These are phyloP conservation scores for Heliconius nattereri DNA, from an alignment of 1,140 invertebrate species.

Conservation along the genomic window DNA sequence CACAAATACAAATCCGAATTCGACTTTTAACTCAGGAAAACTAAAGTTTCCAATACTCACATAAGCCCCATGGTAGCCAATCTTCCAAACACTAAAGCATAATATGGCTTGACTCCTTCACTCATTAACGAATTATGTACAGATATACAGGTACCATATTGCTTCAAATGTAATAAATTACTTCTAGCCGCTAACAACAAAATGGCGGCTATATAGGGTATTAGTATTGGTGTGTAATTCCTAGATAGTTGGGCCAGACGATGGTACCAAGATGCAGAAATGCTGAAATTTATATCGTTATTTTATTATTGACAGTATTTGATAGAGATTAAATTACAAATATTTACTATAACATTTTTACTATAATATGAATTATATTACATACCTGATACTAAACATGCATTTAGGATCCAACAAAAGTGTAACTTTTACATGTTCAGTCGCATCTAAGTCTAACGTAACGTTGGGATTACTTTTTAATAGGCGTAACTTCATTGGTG, in stretches of 20 bases:
- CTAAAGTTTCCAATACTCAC: slow-evolving; percentile 46
- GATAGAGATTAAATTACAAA: no score
- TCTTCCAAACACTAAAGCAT: slow-evolving; percentile 54
- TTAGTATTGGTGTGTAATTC: slow-evolving; percentile 59
- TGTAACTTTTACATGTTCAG: slow-evolving; percentile 60
- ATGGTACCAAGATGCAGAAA: slow-evolving; percentile 66
- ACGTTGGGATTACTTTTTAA: slow-evolving; percentile 67
- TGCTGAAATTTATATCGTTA: slow-evolving; percentile 44
- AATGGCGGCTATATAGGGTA: slow-evolving; percentile 63
- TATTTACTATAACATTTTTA: no score
- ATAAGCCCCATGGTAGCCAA: slow-evolving; percentile 45
- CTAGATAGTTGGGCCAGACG: slow-evolving; percentile 59
- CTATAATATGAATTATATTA: slow-evolving; percentile 5
- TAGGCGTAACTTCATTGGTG: slow-evolving; percentile 70
- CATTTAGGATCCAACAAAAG: slow-evolving; percentile 63
- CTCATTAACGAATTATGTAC: slow-evolving; percentile 60
- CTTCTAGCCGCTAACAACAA: slow-evolving; percentile 57
- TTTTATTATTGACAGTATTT: no score
- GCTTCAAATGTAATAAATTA: slow-evolving; percentile 50
- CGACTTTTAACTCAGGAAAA: neutral
- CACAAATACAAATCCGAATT: neutral
- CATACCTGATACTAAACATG: slow-evolving; percentile 51
- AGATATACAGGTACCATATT: slow-evolving; percentile 50
- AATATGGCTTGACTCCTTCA: slow-evolving; percentile 63
- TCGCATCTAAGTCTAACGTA: slow-evolving; percentile 40